phyloP scores from a whole-genome alignment of 2,797 vertebrate species.

The Gadopsis bispinosus region DNA sequence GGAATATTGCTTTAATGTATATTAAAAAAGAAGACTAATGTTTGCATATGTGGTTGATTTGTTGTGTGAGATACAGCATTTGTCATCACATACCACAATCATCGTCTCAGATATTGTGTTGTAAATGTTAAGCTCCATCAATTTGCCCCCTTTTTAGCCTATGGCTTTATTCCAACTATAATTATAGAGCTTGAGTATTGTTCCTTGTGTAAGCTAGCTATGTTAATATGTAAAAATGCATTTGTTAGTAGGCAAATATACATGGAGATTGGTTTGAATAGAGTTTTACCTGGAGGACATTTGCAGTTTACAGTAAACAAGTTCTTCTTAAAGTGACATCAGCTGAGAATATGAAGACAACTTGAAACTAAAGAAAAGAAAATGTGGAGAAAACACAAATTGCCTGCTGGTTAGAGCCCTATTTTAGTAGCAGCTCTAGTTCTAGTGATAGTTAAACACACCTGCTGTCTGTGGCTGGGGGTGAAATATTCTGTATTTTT shows the following conservation, averaged over 20 bases:
- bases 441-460: not conserved
- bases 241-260: conserved; percentile 2
- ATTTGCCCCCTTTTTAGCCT: not conserved
- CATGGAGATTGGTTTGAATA: not conserved
- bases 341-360: not conserved
- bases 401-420: not conserved
- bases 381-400: not conserved
- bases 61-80: not conserved
- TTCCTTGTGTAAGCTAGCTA: not conserved
- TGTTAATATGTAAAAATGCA: not conserved
- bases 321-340: not conserved
- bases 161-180: not conserved
- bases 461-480: not conserved
- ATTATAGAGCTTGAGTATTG: not conserved
- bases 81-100: not conserved
- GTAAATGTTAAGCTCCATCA: not conserved
- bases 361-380: not conserved
- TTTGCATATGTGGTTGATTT: not conserved
- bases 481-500: not conserved
- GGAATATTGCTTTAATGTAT: not conserved
- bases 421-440: not conserved
- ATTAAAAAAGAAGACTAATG: not conserved
- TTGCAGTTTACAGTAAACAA: not conserved
- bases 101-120: not conserved
- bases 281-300: not conserved